Base-by-base conservation (phyloP, 2,797 vertebrate species). In the Knipowitschia caucasica region DNA sequence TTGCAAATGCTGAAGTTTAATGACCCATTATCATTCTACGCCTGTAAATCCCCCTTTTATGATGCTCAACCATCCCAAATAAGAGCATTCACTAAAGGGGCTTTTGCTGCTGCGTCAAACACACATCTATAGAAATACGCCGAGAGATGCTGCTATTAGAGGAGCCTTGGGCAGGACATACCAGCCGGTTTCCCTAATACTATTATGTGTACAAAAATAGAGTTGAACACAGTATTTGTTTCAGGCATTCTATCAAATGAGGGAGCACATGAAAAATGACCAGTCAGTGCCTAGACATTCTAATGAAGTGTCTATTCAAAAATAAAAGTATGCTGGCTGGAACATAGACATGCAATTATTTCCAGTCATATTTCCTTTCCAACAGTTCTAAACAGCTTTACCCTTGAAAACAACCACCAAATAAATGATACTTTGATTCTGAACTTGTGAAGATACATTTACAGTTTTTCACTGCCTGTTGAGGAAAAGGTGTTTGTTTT, bases 1-100 rank as follows among this genome's bases (percentile, higher is more conserved):
- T 55, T 53, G 67, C 53, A 68, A 74, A 76, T 34, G 50, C 62
- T 66, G 51, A 51, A 42, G 52, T 59, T 77, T 82, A 83, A 85
- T 78, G 80, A 71, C 53, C 71, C 72, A 63, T 81, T 68, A 67
- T 75, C 56, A 74, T 53, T 73, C 73, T 81, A 78, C 62, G 71
- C 67, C 56, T 66, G 55, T 82, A 83, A 86, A 84, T 82, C 77
- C 53, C 55, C 78, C 69, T 62, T 83, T 82, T 84, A 83, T 69
- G 67, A 75, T 44, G 45, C 61, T 47, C 53, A 57, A 67, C 69
- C 71, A 66, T 63, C 69, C 71, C 50, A 31, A 75, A 62, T 77
- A 60, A 75, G 62, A 67, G 46, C 57, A 50, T 67, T 73, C 71
- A 82, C 75, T n/a, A 80, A 80, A 77, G 58, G 44, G 54, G 57